Base-by-base conservation (phyloP, 1,140 invertebrate genomes). In the Ptiloglossa arizonensis region DNA sequence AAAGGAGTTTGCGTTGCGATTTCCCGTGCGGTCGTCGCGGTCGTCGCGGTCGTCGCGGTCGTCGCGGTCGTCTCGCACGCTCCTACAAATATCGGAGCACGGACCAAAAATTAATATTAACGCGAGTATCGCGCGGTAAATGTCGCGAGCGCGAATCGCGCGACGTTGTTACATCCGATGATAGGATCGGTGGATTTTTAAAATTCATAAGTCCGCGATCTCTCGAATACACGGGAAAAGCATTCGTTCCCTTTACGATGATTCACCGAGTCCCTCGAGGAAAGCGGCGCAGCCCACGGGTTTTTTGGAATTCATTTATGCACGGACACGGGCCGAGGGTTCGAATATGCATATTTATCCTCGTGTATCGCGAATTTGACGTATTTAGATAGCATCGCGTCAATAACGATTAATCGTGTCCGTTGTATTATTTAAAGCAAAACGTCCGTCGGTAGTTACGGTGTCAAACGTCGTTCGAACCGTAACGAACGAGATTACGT, bases 31-130 rank as follows among this genome's bases (percentile, higher is more conserved):
- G 4, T 38, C 24, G 41, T 2, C 3, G 9, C 2, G 29, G 5
- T 0, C 3, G 17, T 35, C 50, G 13, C 9, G 17, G n/a, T n/a
- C n/a, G n/a, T n/a, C n/a, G 32, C 1, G 15, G 4, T 38, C 24
- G 41, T 2, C 3, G 9, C 2, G 29, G 5, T 0, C 3, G 17
- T 35, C 50, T n/a, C 9, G 17, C 22, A 2, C 15, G 4, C 13
- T 19, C 44, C 46, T 38, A 62, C 50, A 32, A 72, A 72, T 72
- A 72, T 41, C 70, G 52, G 35, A 73, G 59, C n/a, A 29, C 22
- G 5, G 9, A 5, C 1, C 9, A 22, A 48, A 66, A 52, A 73
- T 73, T 73, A 73, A 73, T 64, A 73, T 73, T 64, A 54, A 64
- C 35, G 46, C 50, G 48, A 35, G 17, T 68, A n/a, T 52, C 29